Conservation (phyloP, 2,113 vertebrate genomes). For the Callospermophilus lateralis region DNA sequence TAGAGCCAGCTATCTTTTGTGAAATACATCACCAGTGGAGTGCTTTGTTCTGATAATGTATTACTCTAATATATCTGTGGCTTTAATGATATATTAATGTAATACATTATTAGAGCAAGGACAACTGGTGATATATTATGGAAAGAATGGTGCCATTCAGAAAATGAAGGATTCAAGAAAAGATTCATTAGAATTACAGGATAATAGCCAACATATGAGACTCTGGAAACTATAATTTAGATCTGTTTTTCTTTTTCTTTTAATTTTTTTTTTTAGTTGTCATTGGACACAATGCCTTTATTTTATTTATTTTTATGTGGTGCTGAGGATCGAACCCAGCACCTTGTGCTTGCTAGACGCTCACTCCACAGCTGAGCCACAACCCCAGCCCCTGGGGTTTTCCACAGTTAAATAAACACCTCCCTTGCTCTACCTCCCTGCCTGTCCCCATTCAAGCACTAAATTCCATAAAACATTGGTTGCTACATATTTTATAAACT, state of each 20-base stretch:
- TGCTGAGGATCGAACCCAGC: too few species aligned
- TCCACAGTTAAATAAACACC: conserved; percentile 66
- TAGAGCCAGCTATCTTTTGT: conserved; percentile 77
- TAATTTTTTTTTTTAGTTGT: too few species aligned
- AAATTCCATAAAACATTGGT: conserved; percentile 77
- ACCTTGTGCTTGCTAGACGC: too few species aligned
- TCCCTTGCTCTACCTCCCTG: conserved; percentile 1
- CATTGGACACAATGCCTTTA: too few species aligned
- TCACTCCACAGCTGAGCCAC: too few species aligned
- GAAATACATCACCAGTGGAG: conserved; percentile 81
- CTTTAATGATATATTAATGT: conserved; percentile 88
- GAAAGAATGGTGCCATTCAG: conserved; percentile 84
- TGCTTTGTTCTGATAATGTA: conserved; percentile 85
- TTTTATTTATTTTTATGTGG: too few species aligned
- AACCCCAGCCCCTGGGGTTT: neutral
- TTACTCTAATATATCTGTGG: conserved; percentile 85
- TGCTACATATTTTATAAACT: conserved; percentile 86
- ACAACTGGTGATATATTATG: conserved; percentile 83
- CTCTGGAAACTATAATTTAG: conserved; percentile 68
- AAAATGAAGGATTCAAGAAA: conserved; percentile 82
- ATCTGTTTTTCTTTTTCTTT: neutral
- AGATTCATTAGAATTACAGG: conserved; percentile 78
- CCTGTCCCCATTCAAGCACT: neutral
- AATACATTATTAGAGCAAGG: conserved; percentile 85
- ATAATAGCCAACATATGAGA: conserved; percentile 74